Evolutionary conservation across 2,113 vertebrate genomes (phyloP).

Genomic region (Dinomys branickii): DNA sequence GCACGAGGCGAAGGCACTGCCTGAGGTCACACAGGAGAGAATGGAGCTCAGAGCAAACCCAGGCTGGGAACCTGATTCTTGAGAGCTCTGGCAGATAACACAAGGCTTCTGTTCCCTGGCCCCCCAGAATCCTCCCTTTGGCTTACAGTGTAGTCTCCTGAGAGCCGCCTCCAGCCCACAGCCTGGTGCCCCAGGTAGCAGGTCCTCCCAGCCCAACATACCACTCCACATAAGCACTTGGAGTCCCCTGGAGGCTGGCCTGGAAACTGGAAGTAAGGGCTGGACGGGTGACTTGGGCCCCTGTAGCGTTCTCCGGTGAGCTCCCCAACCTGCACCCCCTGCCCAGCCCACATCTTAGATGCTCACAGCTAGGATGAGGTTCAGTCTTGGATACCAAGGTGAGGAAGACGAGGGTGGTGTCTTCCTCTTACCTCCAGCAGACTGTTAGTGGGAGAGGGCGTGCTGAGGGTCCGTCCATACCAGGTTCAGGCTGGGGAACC

Average conservation of each 20-base stretch:
- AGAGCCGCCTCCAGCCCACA: not conserved
- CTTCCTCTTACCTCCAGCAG: not conserved
- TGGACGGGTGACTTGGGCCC: not conserved
- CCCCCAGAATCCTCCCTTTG: not conserved
- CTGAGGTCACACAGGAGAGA: not conserved
- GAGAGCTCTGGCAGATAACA: not conserved
- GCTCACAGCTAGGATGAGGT: not conserved
- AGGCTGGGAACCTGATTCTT: not conserved
- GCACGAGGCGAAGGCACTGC: not conserved
- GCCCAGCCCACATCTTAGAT: not conserved
- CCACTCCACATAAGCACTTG: not conserved
- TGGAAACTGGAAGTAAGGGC: not conserved
- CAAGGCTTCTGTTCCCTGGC: not conserved
- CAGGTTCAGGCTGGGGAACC: not conserved
- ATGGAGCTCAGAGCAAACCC: not conserved
- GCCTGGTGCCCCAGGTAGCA: too few species aligned
- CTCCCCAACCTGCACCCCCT: too few species aligned
- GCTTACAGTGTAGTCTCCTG: not conserved
- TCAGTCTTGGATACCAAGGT: not conserved
- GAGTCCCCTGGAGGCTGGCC: not conserved
- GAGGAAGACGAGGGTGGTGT: too few species aligned
- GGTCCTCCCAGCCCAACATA: not conserved
- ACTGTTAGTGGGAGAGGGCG: accelerated
- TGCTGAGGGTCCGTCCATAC: too few species aligned
- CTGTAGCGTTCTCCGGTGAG: too few species aligned